phyloP scores from a whole-genome alignment of 2,113 vertebrate genomes.

The Chauna torquata region DNA sequence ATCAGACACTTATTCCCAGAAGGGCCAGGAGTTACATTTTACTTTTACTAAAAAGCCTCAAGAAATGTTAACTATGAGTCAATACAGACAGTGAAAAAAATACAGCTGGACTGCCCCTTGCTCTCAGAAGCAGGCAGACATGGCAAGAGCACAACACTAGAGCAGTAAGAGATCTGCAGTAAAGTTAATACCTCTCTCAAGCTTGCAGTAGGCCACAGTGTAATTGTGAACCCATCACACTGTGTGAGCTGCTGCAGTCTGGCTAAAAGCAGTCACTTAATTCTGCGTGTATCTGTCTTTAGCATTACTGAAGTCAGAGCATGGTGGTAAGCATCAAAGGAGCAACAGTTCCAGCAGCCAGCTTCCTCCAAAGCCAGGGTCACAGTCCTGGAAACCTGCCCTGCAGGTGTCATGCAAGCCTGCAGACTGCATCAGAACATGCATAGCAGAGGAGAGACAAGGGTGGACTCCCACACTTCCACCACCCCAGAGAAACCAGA shows the following conservation, averaged over 20 bases:
- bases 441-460: background rate
- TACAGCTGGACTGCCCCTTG: background rate
- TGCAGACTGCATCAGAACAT: background rate
- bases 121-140: background rate
- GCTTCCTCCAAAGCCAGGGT: background rate
- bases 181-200: background rate
- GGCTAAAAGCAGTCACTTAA: background rate
- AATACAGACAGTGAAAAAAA: background rate
- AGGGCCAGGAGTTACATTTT: background rate
- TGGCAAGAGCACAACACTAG: background rate
- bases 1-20: background rate
- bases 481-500: background rate
- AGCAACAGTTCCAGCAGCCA: background rate
- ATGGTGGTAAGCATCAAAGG: background rate
- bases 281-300: background rate
- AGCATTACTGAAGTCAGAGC: background rate
- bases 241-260: background rate
- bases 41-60: conserved; percentile 13
- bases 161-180: background rate
- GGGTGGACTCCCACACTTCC: background rate
- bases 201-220: background rate
- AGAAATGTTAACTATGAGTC: background rate
- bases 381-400: background rate
- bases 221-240: background rate
- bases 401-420: background rate